These are phyloP conservation scores for Taeniopygia guttata DNA, from an alignment of 2,797 vertebrate species.

Conservation along the genomic window DNA sequence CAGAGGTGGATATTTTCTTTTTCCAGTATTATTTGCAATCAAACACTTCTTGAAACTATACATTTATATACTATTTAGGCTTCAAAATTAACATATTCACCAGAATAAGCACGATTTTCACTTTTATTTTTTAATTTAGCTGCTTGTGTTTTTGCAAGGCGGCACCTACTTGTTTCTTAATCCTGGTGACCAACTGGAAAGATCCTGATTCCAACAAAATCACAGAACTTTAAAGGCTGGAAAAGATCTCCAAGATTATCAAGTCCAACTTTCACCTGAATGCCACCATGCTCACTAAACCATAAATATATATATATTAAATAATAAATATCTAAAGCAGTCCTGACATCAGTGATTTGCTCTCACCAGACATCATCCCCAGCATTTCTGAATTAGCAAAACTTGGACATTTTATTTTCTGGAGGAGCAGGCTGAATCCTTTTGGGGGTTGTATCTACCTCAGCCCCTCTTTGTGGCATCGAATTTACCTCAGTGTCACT, in stretches of 20 bases:
- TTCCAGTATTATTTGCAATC: background rate
- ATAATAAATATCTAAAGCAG: background rate
- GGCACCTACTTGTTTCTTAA: background rate
- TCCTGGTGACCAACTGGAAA: background rate
- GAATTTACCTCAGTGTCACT: fast-evolving
- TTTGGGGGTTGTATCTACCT: background rate
- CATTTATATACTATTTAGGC: background rate
- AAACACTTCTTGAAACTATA: background rate
- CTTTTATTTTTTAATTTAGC: background rate
- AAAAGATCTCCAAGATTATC: background rate
- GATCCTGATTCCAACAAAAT: background rate
- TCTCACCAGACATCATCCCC: background rate
- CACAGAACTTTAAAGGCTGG: background rate
- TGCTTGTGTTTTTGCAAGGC: background rate
- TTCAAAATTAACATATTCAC: background rate
- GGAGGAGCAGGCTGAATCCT: background rate
- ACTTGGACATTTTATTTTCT: background rate
- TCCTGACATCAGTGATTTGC: background rate
- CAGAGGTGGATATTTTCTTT: background rate
- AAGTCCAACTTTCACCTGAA: background rate
- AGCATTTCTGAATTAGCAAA: background rate
- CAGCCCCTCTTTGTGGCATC: fast-evolving
- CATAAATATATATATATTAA: background rate
- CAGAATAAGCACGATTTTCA: background rate
- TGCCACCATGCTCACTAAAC: background rate